Evolutionary conservation across 2,888 invertebrate species (phyloP), one percentile per base, ranked within the genome.

Genomic region (Tenthredo distinguenda): DNA sequence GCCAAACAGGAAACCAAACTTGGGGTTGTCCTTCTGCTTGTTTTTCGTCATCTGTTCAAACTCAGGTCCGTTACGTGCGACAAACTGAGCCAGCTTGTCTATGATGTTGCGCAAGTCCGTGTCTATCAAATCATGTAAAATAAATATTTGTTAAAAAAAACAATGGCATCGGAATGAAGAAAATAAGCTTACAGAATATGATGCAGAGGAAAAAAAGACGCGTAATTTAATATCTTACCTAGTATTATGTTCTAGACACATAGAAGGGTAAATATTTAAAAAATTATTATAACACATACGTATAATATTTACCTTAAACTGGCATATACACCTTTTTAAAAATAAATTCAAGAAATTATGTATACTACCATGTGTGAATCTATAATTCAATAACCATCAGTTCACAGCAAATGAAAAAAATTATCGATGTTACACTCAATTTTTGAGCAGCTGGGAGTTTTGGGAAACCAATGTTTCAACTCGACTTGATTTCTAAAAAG

Each of bases 1-100:
- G 88, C 99, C 99, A 94, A 98, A 99, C 87, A 99, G 95, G 95
- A 99, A 99, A 91, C 97, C 96, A 95, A 99, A 99, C 94, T 99
- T 99, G 4, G 99, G 98, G 94, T 99, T 99, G 93, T 98, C 98
- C 94, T 98, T 98, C 94, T 99, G 99, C 94, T 99, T 99, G 92
- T 98, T 98, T 95, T 99, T 99, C 87, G 99, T 99, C 97, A 99
- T 99, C 94, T 98, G 97, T 95, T 99, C 99, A 94, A 99, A 99
- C 93, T 99, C 99, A n/a, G 98, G 99, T 84, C 99, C 99, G 97
- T 99, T 99, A 94, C 99, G 95, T 86, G 99, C 99, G 89, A 99
- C 99, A 96, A 99, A 99, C 94, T 99, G 98, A 18, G 99, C 99
- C 91, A 99, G 95, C 95, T 99, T 99, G 95, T 99, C 99, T 92